Conservation (phyloP, 2,888 invertebrate species). For the Notocelia uddmanniana region DNA sequence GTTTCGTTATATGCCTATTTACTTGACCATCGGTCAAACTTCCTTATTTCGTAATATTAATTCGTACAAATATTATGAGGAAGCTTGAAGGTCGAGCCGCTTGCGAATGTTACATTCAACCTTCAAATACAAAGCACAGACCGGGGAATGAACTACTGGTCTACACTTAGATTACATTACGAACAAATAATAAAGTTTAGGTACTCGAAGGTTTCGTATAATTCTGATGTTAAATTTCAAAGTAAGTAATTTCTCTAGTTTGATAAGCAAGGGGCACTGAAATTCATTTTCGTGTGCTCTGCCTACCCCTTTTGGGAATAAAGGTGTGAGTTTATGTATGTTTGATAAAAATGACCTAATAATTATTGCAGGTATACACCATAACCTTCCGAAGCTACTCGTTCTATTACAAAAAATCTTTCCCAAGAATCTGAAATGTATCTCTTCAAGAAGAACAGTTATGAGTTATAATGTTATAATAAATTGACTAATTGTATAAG, state of each 20-base stretch:
- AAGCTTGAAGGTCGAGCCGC: slow-evolving; percentile 29
- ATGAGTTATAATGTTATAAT: neutral
- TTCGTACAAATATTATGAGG: slow-evolving; percentile 21
- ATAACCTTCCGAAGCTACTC: too few relatives aligned
- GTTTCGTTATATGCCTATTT: neutral
- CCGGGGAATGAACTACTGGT: neutral
- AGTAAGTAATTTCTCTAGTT: too few relatives aligned
- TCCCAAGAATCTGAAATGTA: neutral
- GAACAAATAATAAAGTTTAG: neutral
- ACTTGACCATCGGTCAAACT: slow-evolving; percentile 33
- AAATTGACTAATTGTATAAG: too few relatives aligned
- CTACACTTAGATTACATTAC: neutral
- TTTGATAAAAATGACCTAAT: too few relatives aligned
- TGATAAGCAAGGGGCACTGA: too few relatives aligned
- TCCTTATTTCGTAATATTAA: slow-evolving; percentile 31
- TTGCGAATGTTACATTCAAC: slow-evolving; percentile 24
- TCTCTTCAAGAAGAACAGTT: too few relatives aligned
- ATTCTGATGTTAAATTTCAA: too few relatives aligned
- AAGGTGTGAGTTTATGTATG: too few relatives aligned
- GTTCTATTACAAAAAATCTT: too few relatives aligned
- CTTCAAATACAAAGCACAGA: neutral
- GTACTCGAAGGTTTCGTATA: neutral
- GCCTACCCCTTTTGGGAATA: too few relatives aligned
- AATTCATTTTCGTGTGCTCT: too few relatives aligned
- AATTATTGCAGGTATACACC: too few relatives aligned